These are phyloP conservation scores for Melinaea marsaeus DNA, from an alignment of 2,888 invertebrate genomes.

Conservation along the genomic window DNA sequence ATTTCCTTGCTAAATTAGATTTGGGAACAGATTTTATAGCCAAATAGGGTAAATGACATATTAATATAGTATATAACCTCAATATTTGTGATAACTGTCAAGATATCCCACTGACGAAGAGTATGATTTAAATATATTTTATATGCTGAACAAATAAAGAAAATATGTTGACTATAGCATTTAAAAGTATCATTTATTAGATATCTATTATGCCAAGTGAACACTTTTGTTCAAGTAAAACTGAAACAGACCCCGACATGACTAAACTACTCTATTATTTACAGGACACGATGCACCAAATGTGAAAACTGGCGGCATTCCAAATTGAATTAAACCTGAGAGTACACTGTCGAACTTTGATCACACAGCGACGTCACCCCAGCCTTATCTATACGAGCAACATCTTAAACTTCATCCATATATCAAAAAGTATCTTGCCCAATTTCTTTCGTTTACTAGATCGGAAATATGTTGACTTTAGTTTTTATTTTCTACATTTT, in stretches of 20 bases:
- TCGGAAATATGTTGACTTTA: constrained; percentile 1
- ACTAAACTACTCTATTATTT: constrained; percentile 65
- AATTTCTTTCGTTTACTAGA: constrained; percentile 1
- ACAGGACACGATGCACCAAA: constrained; percentile 63
- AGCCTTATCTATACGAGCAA: constrained; percentile 38
- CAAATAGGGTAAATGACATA: too few relatives aligned
- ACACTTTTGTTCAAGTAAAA: constrained; percentile 10
- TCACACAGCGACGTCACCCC: constrained; percentile 52
- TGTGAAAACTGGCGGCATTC: constrained; percentile 67
- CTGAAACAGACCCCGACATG: constrained; percentile 14
- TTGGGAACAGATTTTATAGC: too few relatives aligned
- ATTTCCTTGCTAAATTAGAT: too few relatives aligned
- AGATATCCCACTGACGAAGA: too few relatives aligned
- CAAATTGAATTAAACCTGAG: constrained; percentile 73
- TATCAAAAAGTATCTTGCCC: constrained; percentile 3
- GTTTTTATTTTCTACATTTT: not conserved
- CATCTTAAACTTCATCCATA: constrained; percentile 8
- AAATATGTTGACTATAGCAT: too few relatives aligned
- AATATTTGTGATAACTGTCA: too few relatives aligned
- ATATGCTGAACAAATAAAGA: too few relatives aligned
- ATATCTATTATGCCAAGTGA: too few relatives aligned
- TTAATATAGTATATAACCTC: too few relatives aligned
- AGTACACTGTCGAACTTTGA: constrained; percentile 58
- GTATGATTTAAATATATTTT: too few relatives aligned
- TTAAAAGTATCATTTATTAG: too few relatives aligned